Percentiles rank a stretch among this genome's conserved stretches.
Evolutionary conservation across 2,888 invertebrate genomes (phyloP).

Genomic region (Ectropis crepuscularia): DNA sequence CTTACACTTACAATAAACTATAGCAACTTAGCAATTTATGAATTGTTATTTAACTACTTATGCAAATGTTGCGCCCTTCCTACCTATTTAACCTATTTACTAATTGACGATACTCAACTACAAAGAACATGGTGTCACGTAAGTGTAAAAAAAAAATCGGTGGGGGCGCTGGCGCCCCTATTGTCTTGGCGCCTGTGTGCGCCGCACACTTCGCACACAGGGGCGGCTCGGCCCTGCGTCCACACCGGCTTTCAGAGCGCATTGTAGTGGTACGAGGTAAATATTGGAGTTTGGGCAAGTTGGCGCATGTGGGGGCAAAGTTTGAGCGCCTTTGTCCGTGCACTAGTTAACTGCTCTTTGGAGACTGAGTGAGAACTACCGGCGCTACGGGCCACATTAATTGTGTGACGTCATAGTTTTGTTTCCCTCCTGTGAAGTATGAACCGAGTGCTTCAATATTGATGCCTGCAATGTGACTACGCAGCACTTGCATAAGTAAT

Average conservation of each 20-base stretch:
- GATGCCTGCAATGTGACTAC: constrained; percentile 10
- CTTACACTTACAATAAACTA: too few relatives aligned
- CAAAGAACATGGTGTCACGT: too few relatives aligned
- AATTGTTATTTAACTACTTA: too few relatives aligned
- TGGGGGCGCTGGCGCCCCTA: too few relatives aligned
- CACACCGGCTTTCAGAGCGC: not conserved
- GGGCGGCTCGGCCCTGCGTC: too few relatives aligned
- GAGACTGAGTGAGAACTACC: constrained; percentile 32
- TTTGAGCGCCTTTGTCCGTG: constrained; percentile 56
- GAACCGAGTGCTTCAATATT: constrained; percentile 23
- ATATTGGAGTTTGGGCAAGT: constrained; percentile 34
- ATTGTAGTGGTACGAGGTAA: constrained; percentile 42
- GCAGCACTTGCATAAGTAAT: not conserved
- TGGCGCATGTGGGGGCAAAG: constrained; percentile 40
- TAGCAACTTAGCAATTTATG: too few relatives aligned
- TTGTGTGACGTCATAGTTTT: constrained; percentile 12
- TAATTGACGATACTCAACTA: too few relatives aligned
- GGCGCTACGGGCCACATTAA: constrained; percentile 9
- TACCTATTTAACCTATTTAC: too few relatives aligned
- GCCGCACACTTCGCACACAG: too few relatives aligned
- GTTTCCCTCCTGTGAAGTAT: constrained; percentile 1
- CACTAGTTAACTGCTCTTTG: constrained; percentile 53
- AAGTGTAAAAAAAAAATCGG: too few relatives aligned
- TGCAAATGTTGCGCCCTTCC: too few relatives aligned
- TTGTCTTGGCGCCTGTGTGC: too few relatives aligned